Base-by-base conservation (phyloP, 2,888 invertebrate genomes). In the Maniola hyperantus region DNA sequence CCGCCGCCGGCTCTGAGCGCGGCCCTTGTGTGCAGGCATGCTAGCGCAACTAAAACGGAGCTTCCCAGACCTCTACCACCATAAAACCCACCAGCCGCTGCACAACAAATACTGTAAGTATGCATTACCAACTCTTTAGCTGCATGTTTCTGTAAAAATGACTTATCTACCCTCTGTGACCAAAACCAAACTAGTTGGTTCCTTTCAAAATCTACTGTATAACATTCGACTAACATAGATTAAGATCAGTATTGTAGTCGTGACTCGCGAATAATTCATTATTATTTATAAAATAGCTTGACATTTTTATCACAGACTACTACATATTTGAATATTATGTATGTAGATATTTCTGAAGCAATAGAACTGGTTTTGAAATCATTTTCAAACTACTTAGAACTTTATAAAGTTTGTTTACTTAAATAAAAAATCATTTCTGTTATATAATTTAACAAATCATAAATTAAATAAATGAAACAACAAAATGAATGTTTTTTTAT, bases 1-100 rank as follows among this genome's bases (percentile, higher is more conserved):
- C 66, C 55, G 54, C 78, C 80, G 77, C 79, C 76, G 79, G 89
- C 90, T 89, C 91, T 91, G 89, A 91, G 91, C 91, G 91, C 91
- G 87, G 90, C 91, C 91, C 91, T 91, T 91, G 92, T 92, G 91
- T 95, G 94, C 95, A 96, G 96, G 96, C 95, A 96, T 96, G 96
- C 95, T 96, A 94, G 95, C 95, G 93, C 96, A 96, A 93, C 95
- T 96, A 93, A 96, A 96, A 95, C 94, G 96, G 94, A 96, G 96
- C 94, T 95, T 97, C 93, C 96, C 96, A 88, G 96, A 96, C 93
- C 95, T 96, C 89, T 95, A 96, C 92, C 95, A 95, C 92, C 92
- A 92, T 91, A 95, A 95, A 94, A 95, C 94, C 83, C 95, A 95
- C 87, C 95, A 95, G 92, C 95, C 95, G 84, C 93, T 95, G 83